Percentiles rank a stretch among this genome's conserved stretches.
phyloP scores from a whole-genome alignment of 2,113 vertebrate genomes.

The Calidris pugnax region DNA sequence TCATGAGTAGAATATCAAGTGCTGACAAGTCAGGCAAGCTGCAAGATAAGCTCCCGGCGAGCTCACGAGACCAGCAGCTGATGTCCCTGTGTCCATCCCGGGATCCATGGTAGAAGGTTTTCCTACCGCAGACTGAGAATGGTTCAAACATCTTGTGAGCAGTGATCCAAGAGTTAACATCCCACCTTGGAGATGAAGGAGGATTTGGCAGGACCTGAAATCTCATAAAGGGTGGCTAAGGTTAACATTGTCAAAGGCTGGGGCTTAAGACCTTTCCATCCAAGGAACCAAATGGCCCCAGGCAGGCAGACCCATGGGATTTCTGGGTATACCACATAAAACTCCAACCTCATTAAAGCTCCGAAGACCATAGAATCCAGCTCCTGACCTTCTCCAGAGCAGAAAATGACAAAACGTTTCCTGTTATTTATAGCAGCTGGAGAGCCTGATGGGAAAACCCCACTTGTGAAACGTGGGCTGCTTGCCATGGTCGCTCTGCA shows the following conservation, averaged over 20 bases:
- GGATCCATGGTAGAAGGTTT: background rate
- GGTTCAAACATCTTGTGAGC: background rate
- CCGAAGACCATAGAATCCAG: slow-evolving; percentile 24
- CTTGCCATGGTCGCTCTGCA: background rate
- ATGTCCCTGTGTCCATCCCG: background rate
- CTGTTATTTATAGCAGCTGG: slow-evolving; percentile 68
- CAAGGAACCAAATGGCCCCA: background rate
- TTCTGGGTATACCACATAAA: background rate
- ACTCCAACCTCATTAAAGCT: slow-evolving; percentile 27
- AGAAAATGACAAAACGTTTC: slow-evolving; percentile 47
- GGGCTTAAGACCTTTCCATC: background rate
- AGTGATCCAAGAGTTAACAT: background rate
- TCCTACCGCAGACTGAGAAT: background rate
- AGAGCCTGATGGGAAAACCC: slow-evolving; percentile 67
- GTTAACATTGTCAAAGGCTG: slow-evolving; percentile 21
- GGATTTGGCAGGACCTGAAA: background rate
- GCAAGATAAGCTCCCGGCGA: background rate
- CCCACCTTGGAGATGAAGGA: background rate
- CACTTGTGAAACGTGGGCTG: slow-evolving; percentile 36
- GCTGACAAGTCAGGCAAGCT: background rate
- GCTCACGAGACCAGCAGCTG: background rate
- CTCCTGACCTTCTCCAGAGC: slow-evolving; percentile 27
- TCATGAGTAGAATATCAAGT: background rate
- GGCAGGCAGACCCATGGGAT: background rate
- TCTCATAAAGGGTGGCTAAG: background rate